Conservation (phyloP, 2,113 vertebrate genomes). For the Anhinga anhinga region DNA sequence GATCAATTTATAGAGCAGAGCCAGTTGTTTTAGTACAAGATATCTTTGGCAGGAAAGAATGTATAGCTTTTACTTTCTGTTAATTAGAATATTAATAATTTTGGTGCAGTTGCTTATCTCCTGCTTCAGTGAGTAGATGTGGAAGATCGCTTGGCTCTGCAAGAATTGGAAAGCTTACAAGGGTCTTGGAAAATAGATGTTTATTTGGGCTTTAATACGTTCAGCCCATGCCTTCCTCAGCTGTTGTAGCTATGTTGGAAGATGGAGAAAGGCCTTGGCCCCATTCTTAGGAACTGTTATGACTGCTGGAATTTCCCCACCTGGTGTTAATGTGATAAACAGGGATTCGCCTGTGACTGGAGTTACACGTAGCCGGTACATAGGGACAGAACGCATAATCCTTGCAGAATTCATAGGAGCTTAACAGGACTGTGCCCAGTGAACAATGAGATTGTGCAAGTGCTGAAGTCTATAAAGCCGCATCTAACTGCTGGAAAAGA, state of each 20-base stretch:
- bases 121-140: not conserved
- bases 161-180: not conserved
- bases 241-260: not conserved
- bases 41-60: slow-evolving; percentile 2
- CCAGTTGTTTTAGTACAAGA: not conserved
- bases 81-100: not conserved
- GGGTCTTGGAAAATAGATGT: not conserved
- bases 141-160: not conserved
- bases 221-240: not conserved
- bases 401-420: not conserved
- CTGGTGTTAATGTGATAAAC: not conserved
- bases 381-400: not conserved
- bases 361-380: not conserved
- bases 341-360: not conserved
- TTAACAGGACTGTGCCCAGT: not conserved
- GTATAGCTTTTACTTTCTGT: not conserved
- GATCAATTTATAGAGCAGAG: slow-evolving; percentile 26
- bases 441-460: not conserved
- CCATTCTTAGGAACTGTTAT: fast-evolving
- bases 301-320: not conserved
- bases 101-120: not conserved
- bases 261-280: not conserved
- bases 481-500: not conserved
- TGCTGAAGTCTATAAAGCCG: not conserved
- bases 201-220: not conserved